Evolutionary conservation across 1,140 invertebrate genomes (phyloP).

Genomic region (Adelges cooleyi): DNA sequence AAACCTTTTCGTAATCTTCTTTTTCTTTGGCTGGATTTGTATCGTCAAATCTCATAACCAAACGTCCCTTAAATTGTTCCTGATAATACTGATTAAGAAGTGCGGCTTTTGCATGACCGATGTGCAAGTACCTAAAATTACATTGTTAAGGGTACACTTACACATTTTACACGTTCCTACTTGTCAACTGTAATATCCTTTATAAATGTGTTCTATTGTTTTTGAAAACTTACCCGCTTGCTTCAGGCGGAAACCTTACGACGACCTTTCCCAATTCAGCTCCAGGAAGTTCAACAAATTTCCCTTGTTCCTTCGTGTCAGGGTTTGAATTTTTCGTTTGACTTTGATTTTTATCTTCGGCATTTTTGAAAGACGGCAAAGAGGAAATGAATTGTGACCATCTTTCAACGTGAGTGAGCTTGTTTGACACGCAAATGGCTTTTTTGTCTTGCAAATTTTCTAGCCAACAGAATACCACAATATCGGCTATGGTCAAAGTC

Average conservation of each 20-base stretch:
- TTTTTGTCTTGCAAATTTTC: too few relatives aligned
- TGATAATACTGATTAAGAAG: conserved; percentile 97
- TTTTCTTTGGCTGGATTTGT: conserved; percentile 99
- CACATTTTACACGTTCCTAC: neutral
- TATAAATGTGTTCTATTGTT: too few relatives aligned
- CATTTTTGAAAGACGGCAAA: too few relatives aligned
- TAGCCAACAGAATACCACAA: too few relatives aligned
- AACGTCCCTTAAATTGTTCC: conserved; percentile 78
- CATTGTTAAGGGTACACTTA: neutral
- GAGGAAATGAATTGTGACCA: too few relatives aligned
- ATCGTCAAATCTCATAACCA: conserved; percentile 99
- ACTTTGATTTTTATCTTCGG: too few relatives aligned
- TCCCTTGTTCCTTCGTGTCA: conserved; percentile 63
- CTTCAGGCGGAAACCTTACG: conserved; percentile 95
- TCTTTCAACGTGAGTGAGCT: too few relatives aligned
- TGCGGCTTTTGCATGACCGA: conserved; percentile 98
- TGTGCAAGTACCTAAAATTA: conserved; percentile 72
- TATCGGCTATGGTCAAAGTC: too few relatives aligned
- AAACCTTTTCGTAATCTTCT: conserved; percentile 84
- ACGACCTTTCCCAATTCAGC: conserved; percentile 91
- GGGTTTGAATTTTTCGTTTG: too few relatives aligned
- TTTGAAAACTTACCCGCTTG: conserved; percentile 78
- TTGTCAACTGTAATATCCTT: too few relatives aligned
- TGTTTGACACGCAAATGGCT: too few relatives aligned
- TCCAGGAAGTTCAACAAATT: conserved; percentile 91